A percentile compares a stretch with the other conserved stretches of the same genome.
These are phyloP conservation scores for Physeter macrocephalus DNA, from an alignment of 2,113 vertebrate species.

Conservation along the genomic window DNA sequence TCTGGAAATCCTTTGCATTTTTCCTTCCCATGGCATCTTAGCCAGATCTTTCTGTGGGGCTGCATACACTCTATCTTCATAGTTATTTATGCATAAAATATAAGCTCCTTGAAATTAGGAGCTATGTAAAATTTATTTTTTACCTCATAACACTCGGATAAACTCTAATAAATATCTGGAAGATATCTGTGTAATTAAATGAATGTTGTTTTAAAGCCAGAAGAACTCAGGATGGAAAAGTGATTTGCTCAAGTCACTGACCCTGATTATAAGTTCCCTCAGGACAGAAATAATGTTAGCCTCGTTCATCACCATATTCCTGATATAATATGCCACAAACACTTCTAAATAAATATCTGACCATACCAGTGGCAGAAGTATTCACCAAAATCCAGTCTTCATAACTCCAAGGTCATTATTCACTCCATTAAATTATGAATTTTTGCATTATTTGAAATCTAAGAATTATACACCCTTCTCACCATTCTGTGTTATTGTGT, in stretches of 20 bases:
- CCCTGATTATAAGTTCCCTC: neutral
- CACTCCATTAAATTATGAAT: neutral
- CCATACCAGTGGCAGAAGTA: neutral
- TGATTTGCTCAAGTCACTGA: neutral
- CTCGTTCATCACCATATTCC: neutral
- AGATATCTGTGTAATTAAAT: neutral
- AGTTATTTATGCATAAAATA: neutral
- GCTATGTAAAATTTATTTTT: neutral
- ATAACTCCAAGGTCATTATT: neutral
- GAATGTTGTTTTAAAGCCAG: neutral
- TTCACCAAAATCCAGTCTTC: neutral
- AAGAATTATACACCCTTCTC: neutral
- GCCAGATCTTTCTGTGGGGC: neutral
- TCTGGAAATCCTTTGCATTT: neutral
- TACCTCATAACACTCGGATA: neutral
- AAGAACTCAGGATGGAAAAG: neutral
- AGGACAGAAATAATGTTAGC: neutral
- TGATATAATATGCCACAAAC: neutral
- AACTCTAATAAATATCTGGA: neutral
- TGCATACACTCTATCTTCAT: neutral
- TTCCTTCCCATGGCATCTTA: neutral
- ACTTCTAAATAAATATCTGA: neutral
- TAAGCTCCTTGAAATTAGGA: neutral
- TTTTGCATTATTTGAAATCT: neutral
- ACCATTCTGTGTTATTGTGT: neutral